phyloP scores from a whole-genome alignment of 2,888 invertebrate genomes.

The Cataglyphis altisquamis region DNA sequence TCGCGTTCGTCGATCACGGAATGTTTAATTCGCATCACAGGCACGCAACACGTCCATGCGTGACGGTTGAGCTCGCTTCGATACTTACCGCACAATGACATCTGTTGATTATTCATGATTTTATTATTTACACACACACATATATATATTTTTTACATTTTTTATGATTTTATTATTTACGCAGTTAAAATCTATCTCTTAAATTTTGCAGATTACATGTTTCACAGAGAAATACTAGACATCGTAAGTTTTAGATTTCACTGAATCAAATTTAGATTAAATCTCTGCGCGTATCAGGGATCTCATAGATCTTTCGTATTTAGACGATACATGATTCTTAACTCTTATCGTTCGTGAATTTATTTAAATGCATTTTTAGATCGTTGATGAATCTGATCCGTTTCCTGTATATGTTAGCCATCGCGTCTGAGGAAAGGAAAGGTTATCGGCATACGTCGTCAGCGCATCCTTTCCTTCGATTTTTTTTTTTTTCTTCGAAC shows the following conservation, averaged over 20 bases:
- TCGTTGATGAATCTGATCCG: slow-evolving; percentile 15
- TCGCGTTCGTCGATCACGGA: slow-evolving; percentile 52
- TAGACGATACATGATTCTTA: neutral
- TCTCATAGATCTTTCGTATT: neutral
- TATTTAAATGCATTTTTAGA: slow-evolving; percentile 12
- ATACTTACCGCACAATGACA: neutral
- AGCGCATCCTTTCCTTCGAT: slow-evolving; percentile 17
- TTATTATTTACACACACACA: neutral
- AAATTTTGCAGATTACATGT: neutral
- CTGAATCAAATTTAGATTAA: neutral
- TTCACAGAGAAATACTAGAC: neutral
- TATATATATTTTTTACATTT: neutral
- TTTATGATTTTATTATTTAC: neutral
- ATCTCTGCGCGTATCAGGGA: neutral
- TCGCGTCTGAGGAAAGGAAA: slow-evolving; percentile 31
- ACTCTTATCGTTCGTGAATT: neutral
- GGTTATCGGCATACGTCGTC: slow-evolving; percentile 39
- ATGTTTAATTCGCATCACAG: slow-evolving; percentile 60
- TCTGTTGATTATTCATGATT: neutral
- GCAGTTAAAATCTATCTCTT: neutral
- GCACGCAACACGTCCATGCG: slow-evolving; percentile 17
- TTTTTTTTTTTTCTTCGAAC: neutral
- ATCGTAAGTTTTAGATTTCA: neutral
- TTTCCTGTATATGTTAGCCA: slow-evolving; percentile 6
- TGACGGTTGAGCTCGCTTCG: neutral